Evolutionary conservation across 2,797 vertebrate genomes (phyloP).

Genomic region (Liparis tanakae): DNA sequence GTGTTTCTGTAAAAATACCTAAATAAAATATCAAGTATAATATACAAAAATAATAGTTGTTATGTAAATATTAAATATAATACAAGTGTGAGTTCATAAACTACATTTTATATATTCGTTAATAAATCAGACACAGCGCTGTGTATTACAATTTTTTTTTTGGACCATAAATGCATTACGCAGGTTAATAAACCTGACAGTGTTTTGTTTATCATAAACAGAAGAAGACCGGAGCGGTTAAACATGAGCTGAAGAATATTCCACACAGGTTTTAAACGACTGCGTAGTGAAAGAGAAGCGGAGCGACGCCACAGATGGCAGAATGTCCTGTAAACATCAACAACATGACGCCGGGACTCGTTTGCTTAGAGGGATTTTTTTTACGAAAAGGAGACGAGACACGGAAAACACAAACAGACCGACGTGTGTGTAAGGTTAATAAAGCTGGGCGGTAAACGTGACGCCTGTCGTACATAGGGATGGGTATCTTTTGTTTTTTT

Average conservation of each 20-base stretch:
- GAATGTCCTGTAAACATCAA: not conserved
- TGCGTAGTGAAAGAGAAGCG: not conserved
- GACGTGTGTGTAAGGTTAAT: not conserved
- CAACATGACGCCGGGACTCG: not conserved
- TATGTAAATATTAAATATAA: too few species aligned
- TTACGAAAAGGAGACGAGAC: not conserved
- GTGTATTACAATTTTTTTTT: too few species aligned
- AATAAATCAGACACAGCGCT: too few species aligned
- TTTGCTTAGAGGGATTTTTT: not conserved
- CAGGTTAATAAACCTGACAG: not conserved
- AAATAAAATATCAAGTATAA: too few species aligned
- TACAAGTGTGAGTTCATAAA: too few species aligned
- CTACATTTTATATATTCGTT: too few species aligned
- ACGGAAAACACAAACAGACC: slow-evolving; percentile 1
- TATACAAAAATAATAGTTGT: too few species aligned
- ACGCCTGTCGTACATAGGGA: not conserved
- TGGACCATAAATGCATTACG: too few species aligned
- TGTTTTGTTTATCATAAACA: slow-evolving; percentile 14
- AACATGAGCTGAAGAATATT: slow-evolving; percentile 7
- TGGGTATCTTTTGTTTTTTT: too few species aligned
- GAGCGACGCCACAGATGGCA: slow-evolving; percentile 10
- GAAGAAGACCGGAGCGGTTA: not conserved
- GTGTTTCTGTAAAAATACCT: too few species aligned
- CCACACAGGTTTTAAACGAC: not conserved
- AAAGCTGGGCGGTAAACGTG: not conserved